Evolutionary conservation across 92 coral and sea anemone genomes (phyloP), one percentile per base, ranked within the genome.

Genomic region (Siderastrea radians): DNA sequence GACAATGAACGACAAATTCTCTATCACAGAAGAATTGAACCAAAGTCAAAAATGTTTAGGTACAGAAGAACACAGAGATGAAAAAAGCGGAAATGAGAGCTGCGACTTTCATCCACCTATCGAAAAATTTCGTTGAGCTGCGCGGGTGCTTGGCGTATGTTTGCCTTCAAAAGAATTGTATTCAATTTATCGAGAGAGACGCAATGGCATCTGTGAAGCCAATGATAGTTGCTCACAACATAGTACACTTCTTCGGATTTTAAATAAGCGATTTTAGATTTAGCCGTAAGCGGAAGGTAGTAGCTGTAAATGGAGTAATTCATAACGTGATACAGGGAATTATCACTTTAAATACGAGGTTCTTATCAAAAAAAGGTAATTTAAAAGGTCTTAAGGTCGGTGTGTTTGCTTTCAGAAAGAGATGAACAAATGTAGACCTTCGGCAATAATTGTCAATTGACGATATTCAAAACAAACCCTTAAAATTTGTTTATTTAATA

Each of bases 61-160:
- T 38, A 7, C 64, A 46, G 45, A 80, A 14, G 66, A 65, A 16
- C 62, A 80, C 26, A 26, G 7, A 55, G 68, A 48, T 53, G 47
- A 17, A 1, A 38, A 12, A 17, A 6, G 26, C 9, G 62, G 62
- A 17, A 26, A 44, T 68, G 9, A 1, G 0, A 45, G 57, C 5
- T 49, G 51, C 14, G 66, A 82, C 17, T 17, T 8, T 70, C 70
- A 14, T 10, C 69, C 68, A 11, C 44, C 67, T 11, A 69, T 69
- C 1, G 86, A 82, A 45, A 94, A 90, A 59, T 86, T 94, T 52
- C 69, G 95, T 50, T 64, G 98, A 26, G 98, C 95, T 6, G 95
- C 98, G 1, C 87, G 98, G 12, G 83, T 91, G 5, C 85, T 94
- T 4, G 98, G 98, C 9, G 98, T 94, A 1, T 89, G 90, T 44